Evolutionary conservation across 2,113 vertebrate species (phyloP).

Genomic region (Oplegnathus fasciatus): DNA sequence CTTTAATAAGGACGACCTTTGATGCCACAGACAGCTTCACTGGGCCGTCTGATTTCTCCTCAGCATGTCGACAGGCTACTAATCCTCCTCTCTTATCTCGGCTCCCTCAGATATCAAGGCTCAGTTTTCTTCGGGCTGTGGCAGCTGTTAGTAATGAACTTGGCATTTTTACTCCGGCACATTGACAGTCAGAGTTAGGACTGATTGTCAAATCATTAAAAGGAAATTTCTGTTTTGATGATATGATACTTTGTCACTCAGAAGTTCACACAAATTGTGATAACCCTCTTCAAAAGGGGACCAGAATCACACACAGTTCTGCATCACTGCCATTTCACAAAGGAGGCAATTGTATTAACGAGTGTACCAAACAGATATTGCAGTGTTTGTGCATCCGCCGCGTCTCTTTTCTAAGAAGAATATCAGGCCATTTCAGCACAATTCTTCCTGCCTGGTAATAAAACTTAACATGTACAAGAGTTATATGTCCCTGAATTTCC

Average conservation of each 20-base stretch:
- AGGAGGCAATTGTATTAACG: slow-evolving; percentile 8
- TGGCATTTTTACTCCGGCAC: slow-evolving; percentile 52
- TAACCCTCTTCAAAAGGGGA: slow-evolving; percentile 22
- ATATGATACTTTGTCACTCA: slow-evolving; percentile 22
- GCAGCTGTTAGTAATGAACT: slow-evolving; percentile 75
- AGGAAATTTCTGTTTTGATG: slow-evolving; percentile 36
- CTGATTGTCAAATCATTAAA: slow-evolving; percentile 42
- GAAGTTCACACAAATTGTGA: slow-evolving; percentile 20
- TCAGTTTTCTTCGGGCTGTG: slow-evolving; percentile 66
- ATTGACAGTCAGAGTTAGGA: slow-evolving; percentile 39
- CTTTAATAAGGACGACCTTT: slow-evolving; percentile 77
- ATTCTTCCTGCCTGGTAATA: slow-evolving; percentile 45
- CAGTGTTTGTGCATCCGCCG: not conserved
- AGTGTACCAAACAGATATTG: slow-evolving; percentile 36
- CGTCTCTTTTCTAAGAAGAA: slow-evolving; percentile 33
- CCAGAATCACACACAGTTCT: not conserved
- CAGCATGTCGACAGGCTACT: slow-evolving; percentile 66
- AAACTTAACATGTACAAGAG: slow-evolving; percentile 58
- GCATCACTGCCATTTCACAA: not conserved
- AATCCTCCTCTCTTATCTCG: slow-evolving; percentile 75
- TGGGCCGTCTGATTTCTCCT: slow-evolving; percentile 65
- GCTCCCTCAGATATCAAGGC: slow-evolving; percentile 74
- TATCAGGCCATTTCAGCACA: slow-evolving; percentile 24
- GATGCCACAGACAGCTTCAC: slow-evolving; percentile 73
- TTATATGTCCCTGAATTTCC: slow-evolving; percentile 50